These are phyloP conservation scores for Chloroclysta siterata DNA, from an alignment of 2,888 invertebrate species.

Conservation along the genomic window DNA sequence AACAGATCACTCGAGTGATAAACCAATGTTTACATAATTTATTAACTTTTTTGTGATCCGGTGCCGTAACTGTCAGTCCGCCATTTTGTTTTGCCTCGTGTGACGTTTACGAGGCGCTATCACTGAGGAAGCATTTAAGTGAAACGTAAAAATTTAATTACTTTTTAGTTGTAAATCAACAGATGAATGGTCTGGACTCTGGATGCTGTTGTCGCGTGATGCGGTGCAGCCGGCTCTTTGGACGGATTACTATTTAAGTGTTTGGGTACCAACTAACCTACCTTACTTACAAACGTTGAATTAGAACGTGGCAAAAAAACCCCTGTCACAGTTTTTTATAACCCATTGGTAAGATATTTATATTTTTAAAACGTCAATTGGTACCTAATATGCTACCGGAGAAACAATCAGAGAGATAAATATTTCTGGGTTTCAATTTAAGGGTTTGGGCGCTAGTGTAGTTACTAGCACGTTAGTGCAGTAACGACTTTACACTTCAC, in stretches of 20 bases:
- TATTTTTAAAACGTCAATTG: too few relatives aligned
- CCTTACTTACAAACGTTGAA: too few relatives aligned
- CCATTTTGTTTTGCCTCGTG: conserved; percentile 43
- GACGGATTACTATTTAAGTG: conserved; percentile 6
- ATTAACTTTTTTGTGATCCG: conserved; percentile 39
- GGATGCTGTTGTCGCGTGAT: conserved; percentile 44
- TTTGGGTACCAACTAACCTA: background rate
- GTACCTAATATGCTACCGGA: too few relatives aligned
- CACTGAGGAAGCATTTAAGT: conserved; percentile 48
- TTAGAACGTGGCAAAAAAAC: too few relatives aligned
- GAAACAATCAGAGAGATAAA: too few relatives aligned
- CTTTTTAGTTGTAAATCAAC: conserved; percentile 46
- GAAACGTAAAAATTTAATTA: conserved; percentile 48
- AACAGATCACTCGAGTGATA: conserved; percentile 20
- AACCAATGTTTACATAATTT: conserved; percentile 41
- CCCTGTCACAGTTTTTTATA: too few relatives aligned
- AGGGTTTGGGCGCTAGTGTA: too few relatives aligned
- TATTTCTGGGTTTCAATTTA: too few relatives aligned
- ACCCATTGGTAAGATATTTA: too few relatives aligned
- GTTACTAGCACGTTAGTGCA: too few relatives aligned
- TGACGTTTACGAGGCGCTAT: conserved; percentile 48
- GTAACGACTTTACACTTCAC: too few relatives aligned
- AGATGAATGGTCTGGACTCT: conserved; percentile 39
- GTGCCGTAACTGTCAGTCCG: conserved; percentile 42
- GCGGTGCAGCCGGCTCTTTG: conserved; percentile 36